phyloP scores from a whole-genome alignment of 2,797 vertebrate species.

The Karalla daura region DNA sequence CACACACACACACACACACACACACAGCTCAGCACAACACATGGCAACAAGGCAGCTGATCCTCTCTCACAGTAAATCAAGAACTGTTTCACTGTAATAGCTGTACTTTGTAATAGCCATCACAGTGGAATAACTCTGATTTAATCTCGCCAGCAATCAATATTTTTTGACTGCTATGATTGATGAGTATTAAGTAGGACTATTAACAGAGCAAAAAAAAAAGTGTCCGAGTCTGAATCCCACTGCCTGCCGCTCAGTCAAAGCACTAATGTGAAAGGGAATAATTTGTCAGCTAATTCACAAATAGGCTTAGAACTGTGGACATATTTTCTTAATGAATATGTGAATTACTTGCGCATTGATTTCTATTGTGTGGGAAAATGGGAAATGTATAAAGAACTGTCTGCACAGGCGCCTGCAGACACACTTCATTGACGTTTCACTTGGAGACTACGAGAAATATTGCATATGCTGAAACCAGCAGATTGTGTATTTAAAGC shows the following conservation, averaged over 20 bases:
- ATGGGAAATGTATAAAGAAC: constrained; percentile 75
- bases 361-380: constrained; percentile 84
- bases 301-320: constrained; percentile 77
- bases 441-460: constrained; percentile 72
- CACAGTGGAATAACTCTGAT: constrained; percentile 82
- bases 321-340: constrained; percentile 85
- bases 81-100: constrained; percentile 78
- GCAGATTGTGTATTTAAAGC: constrained; percentile 79
- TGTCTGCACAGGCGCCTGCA: constrained; percentile 64
- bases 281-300: constrained; percentile 83
- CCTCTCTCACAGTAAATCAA: constrained; percentile 70
- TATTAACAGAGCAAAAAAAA: constrained; percentile 77
- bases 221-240: constrained; percentile 77
- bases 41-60: constrained; percentile 44
- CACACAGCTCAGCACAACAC: constrained; percentile 10
- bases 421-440: constrained; percentile 81
- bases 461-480: constrained; percentile 81
- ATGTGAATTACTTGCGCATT: constrained; percentile 84
- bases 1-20: not conserved
- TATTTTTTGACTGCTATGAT: constrained; percentile 83
- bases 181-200: constrained; percentile 84
- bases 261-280: constrained; percentile 77
- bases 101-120: constrained; percentile 80
- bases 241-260: constrained; percentile 71
- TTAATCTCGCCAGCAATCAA: constrained; percentile 84